Conservation (phyloP, 2,113 vertebrate species). For the Capreolus pygargus region DNA sequence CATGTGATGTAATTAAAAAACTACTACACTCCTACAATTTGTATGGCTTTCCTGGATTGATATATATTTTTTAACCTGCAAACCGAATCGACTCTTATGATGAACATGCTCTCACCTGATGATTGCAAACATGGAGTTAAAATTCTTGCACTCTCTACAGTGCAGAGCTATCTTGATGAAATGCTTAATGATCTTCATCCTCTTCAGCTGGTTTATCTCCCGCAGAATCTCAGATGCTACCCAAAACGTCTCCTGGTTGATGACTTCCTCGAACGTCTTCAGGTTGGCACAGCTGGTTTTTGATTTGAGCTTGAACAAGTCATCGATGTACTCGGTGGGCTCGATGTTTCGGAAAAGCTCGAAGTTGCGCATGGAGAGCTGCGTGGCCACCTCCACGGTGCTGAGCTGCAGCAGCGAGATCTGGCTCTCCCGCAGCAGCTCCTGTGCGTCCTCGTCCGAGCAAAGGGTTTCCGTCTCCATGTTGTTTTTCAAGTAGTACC, state of each 20-base stretch:
- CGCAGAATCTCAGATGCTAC: constrained; percentile 95
- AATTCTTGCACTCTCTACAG: constrained; percentile 99
- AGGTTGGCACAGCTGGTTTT: constrained; percentile 91
- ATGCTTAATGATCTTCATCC: constrained; percentile 98
- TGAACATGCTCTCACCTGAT: constrained; percentile 88
- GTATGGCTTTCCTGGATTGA: not conserved
- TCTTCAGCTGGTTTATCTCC: constrained; percentile 96
- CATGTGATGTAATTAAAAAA: not conserved
- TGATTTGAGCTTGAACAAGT: constrained; percentile 94
- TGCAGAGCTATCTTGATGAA: constrained; percentile 99
- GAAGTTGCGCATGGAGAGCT: constrained; percentile 97
- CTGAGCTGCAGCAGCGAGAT: constrained; percentile 95
- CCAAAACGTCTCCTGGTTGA: constrained; percentile 99
- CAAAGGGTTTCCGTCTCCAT: constrained; percentile 99
- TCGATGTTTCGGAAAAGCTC: constrained; percentile 97
- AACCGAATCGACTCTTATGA: not conserved
- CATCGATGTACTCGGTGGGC: constrained; percentile 97
- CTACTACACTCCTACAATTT: not conserved
- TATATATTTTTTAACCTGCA: not conserved
- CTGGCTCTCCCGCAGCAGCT: constrained; percentile 93
- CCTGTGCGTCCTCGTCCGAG: constrained; percentile 97
- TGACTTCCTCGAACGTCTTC: constrained; percentile 97
- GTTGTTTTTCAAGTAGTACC: constrained; percentile 99
- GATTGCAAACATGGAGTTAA: constrained; percentile 99
- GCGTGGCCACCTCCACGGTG: constrained; percentile 95